phyloP scores from a whole-genome alignment of 2,797 vertebrate species.

The Luscinia luscinia region DNA sequence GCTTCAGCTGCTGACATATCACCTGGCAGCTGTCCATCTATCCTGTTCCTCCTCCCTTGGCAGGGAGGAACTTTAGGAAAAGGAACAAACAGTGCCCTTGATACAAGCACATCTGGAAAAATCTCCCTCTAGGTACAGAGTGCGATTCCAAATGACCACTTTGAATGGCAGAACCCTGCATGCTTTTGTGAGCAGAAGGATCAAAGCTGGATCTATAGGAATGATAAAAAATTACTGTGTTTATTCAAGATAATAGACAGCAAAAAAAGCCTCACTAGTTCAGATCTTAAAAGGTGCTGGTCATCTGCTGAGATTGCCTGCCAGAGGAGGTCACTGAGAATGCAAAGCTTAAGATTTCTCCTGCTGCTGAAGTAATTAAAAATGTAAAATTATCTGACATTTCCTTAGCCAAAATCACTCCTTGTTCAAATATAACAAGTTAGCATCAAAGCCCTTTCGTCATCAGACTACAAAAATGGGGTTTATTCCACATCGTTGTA shows the following conservation, averaged over 20 bases:
- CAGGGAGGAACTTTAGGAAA: not conserved
- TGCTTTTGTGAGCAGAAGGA: not conserved
- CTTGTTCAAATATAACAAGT: not conserved
- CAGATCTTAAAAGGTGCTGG: conserved; percentile 23
- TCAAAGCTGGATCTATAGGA: not conserved
- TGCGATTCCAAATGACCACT: not conserved
- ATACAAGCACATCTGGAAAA: not conserved
- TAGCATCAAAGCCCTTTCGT: not conserved
- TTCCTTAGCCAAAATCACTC: not conserved
- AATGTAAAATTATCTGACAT: not conserved
- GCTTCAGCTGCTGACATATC: not conserved
- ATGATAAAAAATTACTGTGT: not conserved
- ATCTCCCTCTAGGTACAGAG: not conserved
- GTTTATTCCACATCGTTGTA: not conserved
- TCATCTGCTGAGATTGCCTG: not conserved
- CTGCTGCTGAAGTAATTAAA: not conserved
- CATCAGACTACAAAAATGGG: not conserved
- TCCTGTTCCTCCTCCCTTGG: not conserved
- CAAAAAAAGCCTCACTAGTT: not conserved
- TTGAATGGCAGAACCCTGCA: not conserved
- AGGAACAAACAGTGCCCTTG: not conserved
- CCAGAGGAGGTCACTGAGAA: not conserved
- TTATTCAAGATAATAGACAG: not conserved
- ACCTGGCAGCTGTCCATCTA: not conserved
- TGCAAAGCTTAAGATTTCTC: not conserved